phyloP scores from a whole-genome alignment of 1,140 invertebrate genomes.

The Heliconius melpomene region DNA sequence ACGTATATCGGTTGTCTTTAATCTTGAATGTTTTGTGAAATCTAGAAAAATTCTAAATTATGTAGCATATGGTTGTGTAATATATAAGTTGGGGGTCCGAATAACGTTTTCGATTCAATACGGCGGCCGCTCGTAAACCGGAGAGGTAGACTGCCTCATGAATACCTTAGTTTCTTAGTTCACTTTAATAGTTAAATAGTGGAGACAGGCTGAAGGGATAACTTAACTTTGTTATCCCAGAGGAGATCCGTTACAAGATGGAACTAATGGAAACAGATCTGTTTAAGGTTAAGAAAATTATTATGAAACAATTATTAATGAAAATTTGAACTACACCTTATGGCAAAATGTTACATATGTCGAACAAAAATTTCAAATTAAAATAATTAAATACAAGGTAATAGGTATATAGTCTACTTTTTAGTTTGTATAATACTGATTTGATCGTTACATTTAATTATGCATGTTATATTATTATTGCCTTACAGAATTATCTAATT shows the following conservation, averaged over 20 bases:
- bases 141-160: conserved; percentile 67
- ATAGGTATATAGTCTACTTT: neutral
- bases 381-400: neutral
- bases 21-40: neutral
- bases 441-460: neutral
- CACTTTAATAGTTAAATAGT: conserved; percentile 75
- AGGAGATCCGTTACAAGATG: conserved; percentile 28
- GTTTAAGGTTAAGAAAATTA: conserved; percentile 23
- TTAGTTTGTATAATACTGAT: neutral
- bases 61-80: conserved; percentile 57
- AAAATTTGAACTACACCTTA: neutral
- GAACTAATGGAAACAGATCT: conserved; percentile 31
- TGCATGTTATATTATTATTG: neutral
- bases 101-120: conserved; percentile 67
- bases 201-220: conserved; percentile 50
- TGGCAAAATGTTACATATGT: neutral
- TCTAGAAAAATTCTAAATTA: conserved; percentile 45
- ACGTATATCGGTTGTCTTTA: too few species aligned
- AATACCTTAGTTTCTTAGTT: conserved; percentile 69
- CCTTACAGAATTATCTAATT: neutral
- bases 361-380: neutral
- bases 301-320: neutral
- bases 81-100: conserved; percentile 57
- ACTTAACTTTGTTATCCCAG: conserved; percentile 43
- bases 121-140: conserved; percentile 65